Conservation (phyloP, 2,888 invertebrate genomes). For the Atrina japonica region DNA sequence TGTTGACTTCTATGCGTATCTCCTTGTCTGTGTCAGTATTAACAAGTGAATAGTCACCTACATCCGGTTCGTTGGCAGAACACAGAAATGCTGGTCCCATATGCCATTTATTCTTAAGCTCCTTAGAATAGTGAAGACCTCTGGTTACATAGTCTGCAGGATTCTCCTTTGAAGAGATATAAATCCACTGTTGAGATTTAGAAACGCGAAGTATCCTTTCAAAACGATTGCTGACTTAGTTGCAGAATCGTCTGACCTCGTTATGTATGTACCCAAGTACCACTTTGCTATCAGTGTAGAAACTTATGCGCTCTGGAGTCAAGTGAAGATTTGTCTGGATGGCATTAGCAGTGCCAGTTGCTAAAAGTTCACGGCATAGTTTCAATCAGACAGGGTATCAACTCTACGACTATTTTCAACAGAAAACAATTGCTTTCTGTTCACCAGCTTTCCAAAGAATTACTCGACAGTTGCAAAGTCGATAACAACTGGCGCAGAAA, state of each 20-base stretch:
- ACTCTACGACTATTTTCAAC: slow-evolving; percentile 7
- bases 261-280: slow-evolving; percentile 49
- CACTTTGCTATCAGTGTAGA: slow-evolving; percentile 48
- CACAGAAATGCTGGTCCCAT: slow-evolving; percentile 28
- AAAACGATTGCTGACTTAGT: slow-evolving; percentile 48
- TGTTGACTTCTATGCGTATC: neutral
- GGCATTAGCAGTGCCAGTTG: slow-evolving; percentile 38
- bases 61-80: too few relatives aligned
- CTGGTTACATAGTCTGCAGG: slow-evolving; percentile 47
- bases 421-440: neutral
- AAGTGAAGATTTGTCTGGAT: slow-evolving; percentile 32
- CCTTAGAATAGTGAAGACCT: neutral
- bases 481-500: too few relatives aligned
- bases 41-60: neutral
- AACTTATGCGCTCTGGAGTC: slow-evolving; percentile 5
- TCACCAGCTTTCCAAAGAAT: neutral
- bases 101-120: slow-evolving; percentile 36
- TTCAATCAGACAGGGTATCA: slow-evolving; percentile 56
- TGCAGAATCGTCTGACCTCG: slow-evolving; percentile 39
- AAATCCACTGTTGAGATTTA: slow-evolving; percentile 47
- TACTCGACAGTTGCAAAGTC: neutral
- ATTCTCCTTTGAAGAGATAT: slow-evolving; percentile 38
- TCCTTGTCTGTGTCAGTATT: neutral
- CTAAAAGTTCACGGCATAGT: slow-evolving; percentile 52
- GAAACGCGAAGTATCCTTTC: slow-evolving; percentile 22